Evolutionary conservation across 2,113 vertebrate genomes (phyloP).

Genomic region (Micronycteris hirsuta): DNA sequence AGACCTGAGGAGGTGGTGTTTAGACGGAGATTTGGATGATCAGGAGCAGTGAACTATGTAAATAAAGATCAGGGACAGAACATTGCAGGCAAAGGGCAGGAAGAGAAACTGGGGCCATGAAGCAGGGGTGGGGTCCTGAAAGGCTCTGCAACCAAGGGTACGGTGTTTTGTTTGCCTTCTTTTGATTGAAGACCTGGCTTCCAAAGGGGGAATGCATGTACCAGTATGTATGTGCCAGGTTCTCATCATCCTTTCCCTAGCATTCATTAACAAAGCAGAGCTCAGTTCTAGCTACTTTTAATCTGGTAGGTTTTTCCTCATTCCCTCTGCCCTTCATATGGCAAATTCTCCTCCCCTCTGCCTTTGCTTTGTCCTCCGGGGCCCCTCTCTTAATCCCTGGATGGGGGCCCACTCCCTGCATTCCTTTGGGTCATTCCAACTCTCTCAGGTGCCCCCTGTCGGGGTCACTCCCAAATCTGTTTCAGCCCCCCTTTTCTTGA

Average conservation of each 20-base stretch:
- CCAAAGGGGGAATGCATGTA: not conserved
- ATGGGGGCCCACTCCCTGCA: not conserved
- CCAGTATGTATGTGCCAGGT: not conserved
- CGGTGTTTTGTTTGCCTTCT: not conserved
- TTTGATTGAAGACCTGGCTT: not conserved
- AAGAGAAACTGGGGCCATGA: not conserved
- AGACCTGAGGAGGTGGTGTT: not conserved
- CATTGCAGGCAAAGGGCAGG: not conserved
- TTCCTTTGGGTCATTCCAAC: not conserved
- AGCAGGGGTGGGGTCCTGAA: not conserved
- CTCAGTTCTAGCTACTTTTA: not conserved
- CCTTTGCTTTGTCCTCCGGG: not conserved
- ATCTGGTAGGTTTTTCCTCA: not conserved
- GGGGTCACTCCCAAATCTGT: not conserved
- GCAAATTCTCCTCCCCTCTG: not conserved
- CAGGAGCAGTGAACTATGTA: not conserved
- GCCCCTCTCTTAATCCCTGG: not conserved
- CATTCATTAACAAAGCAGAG: not conserved
- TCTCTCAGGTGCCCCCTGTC: not conserved
- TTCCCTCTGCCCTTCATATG: not conserved
- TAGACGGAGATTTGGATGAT: not conserved
- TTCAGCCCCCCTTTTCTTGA: not conserved
- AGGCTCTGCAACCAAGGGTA: not conserved
- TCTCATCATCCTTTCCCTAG: not conserved
- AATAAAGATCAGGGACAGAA: not conserved